Percentiles rank a stretch among this genome's conserved stretches.
phyloP scores from a whole-genome alignment of 2,113 vertebrate species.

The Paratilapia polleni region DNA sequence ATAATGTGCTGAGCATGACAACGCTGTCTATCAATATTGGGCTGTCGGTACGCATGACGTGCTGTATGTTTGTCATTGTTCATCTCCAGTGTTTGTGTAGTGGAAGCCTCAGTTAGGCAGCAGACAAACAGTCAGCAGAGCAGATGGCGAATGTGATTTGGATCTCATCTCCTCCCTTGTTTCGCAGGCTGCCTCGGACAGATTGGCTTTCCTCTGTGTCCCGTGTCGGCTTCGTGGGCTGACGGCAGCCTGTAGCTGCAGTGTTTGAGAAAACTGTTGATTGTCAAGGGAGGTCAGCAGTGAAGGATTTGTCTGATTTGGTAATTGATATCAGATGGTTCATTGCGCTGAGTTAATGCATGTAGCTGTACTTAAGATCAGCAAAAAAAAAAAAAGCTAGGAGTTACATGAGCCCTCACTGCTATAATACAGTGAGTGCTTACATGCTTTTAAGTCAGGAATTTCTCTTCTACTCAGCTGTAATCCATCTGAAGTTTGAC shows the following conservation, averaged over 20 bases:
- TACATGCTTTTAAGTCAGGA: neutral
- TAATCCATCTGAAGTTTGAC: neutral
- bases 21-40: conserved; percentile 43
- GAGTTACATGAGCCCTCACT: neutral
- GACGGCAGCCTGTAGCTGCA: conserved; percentile 10
- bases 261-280: neutral
- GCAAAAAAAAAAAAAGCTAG: neutral
- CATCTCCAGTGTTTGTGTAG: conserved; percentile 28
- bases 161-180: conserved; percentile 31
- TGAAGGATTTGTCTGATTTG: conserved; percentile 14
- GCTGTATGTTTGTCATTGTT: conserved; percentile 32
- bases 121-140: conserved; percentile 40
- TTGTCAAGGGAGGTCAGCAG: neutral
- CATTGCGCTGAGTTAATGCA: neutral
- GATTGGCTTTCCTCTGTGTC: conserved; percentile 16
- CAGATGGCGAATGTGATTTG: conserved; percentile 56
- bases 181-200: conserved; percentile 22
- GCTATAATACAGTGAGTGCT: neutral
- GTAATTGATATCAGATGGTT: neutral
- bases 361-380: neutral
- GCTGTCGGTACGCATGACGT: neutral
- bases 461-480: neutral
- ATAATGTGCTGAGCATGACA: conserved; percentile 7
- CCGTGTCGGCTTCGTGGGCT: neutral
- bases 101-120: conserved; percentile 15